Conservation (phyloP, 1,140 invertebrate species). For the Cotesia typhae region DNA sequence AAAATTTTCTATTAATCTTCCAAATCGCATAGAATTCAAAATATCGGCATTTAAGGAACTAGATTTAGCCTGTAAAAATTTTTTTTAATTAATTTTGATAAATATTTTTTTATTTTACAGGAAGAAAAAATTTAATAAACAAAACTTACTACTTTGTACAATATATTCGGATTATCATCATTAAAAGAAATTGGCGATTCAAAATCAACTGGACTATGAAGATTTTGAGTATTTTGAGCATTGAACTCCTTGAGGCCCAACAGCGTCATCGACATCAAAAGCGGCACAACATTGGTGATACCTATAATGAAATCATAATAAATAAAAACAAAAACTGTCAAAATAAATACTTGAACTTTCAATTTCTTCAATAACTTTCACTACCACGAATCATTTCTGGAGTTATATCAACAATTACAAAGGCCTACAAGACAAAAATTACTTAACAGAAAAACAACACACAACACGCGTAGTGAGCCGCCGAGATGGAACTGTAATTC, state of each 20-base stretch:
- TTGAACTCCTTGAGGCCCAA: constrained; percentile 54
- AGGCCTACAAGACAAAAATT: no score
- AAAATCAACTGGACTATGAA: constrained; percentile 50
- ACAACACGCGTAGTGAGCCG: constrained; percentile 27
- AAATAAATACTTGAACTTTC: no score
- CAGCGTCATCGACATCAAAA: constrained; percentile 61
- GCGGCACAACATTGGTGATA: constrained; percentile 55
- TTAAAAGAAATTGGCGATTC: constrained; percentile 45
- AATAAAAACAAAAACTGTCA: not conserved
- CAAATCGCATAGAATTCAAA: constrained; percentile 22
- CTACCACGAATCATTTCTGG: no score
- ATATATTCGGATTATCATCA: not conserved
- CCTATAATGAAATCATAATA: constrained; percentile 40
- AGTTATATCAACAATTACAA: no score
- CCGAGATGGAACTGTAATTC: constrained; percentile 46
- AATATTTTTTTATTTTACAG: no score
- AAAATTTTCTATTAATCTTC: constrained; percentile 27
- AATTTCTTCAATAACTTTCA: no score
- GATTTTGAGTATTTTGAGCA: constrained; percentile 41
- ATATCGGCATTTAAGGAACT: constrained; percentile 26
- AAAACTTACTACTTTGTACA: constrained; percentile 27
- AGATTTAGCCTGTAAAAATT: constrained; percentile 28
- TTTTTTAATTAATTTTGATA: not conserved
- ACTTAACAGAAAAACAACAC: not conserved
- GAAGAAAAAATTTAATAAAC: not conserved